Percentiles rank a stretch among this genome's conserved stretches.
phyloP scores from a whole-genome alignment of 2,797 vertebrate genomes.

The Chelonia mydas region DNA sequence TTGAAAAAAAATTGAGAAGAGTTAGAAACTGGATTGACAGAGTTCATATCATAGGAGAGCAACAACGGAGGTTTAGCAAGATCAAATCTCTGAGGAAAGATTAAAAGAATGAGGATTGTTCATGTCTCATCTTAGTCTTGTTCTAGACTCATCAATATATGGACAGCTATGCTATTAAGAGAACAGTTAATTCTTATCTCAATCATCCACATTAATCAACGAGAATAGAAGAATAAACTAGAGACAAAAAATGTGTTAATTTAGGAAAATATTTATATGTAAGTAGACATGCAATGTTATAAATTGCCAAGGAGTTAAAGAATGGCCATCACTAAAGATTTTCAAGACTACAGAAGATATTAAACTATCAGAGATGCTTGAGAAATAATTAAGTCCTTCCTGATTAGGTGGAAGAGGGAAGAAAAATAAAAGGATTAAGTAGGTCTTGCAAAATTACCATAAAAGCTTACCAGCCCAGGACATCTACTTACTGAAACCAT shows the following conservation, averaged over 20 bases:
- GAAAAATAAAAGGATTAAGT: background rate
- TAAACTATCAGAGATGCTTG: background rate
- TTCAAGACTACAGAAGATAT: background rate
- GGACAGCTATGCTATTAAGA: background rate
- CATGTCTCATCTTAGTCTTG: background rate
- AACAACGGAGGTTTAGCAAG: background rate
- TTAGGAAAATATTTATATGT: background rate
- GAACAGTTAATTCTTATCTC: background rate
- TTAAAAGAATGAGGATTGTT: background rate
- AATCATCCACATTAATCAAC: background rate
- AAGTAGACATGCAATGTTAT: background rate
- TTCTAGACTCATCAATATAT: background rate
- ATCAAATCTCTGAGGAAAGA: background rate
- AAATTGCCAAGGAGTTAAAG: background rate
- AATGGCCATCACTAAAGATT: background rate
- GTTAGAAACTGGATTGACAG: background rate
- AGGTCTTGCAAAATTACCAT: background rate
- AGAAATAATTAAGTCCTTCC: background rate
- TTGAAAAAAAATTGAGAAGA: background rate
- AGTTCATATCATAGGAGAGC: background rate
- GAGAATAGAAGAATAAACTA: background rate
- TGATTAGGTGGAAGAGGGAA: background rate
- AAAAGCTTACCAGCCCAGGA: background rate
- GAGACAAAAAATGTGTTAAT: background rate
- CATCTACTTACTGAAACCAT: background rate